phyloP scores from a whole-genome alignment of 2,888 invertebrate genomes.

The Ecliptopera silaceata region DNA sequence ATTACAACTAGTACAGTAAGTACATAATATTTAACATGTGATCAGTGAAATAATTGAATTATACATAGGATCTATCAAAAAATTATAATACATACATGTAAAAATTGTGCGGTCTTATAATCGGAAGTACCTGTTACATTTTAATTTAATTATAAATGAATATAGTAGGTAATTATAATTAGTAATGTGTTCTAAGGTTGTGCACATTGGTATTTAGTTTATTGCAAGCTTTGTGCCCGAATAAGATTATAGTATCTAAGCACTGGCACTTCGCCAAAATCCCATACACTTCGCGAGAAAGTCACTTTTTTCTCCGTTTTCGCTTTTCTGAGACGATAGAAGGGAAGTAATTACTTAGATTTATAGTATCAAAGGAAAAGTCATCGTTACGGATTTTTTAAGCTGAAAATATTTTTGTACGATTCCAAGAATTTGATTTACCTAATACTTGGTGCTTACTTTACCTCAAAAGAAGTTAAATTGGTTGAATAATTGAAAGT shows the following conservation, averaged over 20 bases:
- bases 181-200: slow-evolving; percentile 2
- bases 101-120: too few species aligned
- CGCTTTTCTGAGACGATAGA: slow-evolving; percentile 60
- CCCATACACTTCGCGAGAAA: slow-evolving; percentile 59
- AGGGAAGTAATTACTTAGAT: slow-evolving; percentile 77
- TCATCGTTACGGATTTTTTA: slow-evolving; percentile 40
- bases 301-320: slow-evolving; percentile 63
- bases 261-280: slow-evolving; percentile 63
- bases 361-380: slow-evolving; percentile 65
- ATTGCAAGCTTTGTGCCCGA: slow-evolving; percentile 36
- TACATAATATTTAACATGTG: too few species aligned
- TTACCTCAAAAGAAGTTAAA: slow-evolving; percentile 9
- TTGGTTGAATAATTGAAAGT: slow-evolving; percentile 16
- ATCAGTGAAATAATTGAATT: too few species aligned
- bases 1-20: too few species aligned
- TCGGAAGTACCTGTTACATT: too few species aligned
- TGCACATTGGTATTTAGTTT: slow-evolving; percentile 21
- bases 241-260: slow-evolving; percentile 48
- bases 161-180: too few species aligned
- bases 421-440: slow-evolving; percentile 31
- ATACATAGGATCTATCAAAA: too few species aligned
- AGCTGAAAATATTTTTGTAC: slow-evolving; percentile 32
- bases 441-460: slow-evolving; percentile 18
- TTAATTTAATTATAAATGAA: too few species aligned
- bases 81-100: too few species aligned